These are phyloP conservation scores for Acanthosepion lycidas DNA, from an alignment of 2,888 invertebrate species.

Conservation along the genomic window DNA sequence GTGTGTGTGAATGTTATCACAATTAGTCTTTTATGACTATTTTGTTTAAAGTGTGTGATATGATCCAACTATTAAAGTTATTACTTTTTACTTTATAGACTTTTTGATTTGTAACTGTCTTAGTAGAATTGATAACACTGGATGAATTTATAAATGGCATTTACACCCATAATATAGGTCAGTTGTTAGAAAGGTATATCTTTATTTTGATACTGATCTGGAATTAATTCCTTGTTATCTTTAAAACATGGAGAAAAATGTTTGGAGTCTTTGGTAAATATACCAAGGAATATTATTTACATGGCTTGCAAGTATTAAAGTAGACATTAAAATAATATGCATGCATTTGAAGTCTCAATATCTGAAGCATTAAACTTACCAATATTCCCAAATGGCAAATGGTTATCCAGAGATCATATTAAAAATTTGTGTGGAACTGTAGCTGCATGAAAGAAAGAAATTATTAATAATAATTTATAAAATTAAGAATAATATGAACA, in stretches of 20 bases:
- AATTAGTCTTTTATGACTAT: too few species aligned
- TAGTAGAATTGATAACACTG: too few species aligned
- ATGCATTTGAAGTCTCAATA: not conserved
- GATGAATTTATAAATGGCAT: too few species aligned
- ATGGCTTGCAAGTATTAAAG: not conserved
- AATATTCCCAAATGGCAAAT: slow-evolving; percentile 15
- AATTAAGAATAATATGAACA: too few species aligned
- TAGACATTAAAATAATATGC: not conserved
- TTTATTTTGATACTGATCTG: too few species aligned
- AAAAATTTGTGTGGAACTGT: not conserved
- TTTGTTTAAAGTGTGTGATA: too few species aligned
- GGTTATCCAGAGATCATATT: slow-evolving; percentile 4
- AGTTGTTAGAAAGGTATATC: too few species aligned
- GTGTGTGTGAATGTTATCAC: too few species aligned
- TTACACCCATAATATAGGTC: too few species aligned
- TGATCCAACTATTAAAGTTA: too few species aligned
- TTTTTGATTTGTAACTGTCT: too few species aligned
- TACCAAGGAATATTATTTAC: not conserved
- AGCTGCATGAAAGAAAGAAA: not conserved
- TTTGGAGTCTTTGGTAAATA: not conserved
- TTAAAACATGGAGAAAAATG: not conserved
- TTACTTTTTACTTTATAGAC: too few species aligned
- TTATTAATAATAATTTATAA: not conserved
- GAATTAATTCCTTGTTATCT: not conserved
- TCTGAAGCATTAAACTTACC: not conserved